phyloP scores from a whole-genome alignment of 2,113 vertebrate species.

The Zapornia atra region DNA sequence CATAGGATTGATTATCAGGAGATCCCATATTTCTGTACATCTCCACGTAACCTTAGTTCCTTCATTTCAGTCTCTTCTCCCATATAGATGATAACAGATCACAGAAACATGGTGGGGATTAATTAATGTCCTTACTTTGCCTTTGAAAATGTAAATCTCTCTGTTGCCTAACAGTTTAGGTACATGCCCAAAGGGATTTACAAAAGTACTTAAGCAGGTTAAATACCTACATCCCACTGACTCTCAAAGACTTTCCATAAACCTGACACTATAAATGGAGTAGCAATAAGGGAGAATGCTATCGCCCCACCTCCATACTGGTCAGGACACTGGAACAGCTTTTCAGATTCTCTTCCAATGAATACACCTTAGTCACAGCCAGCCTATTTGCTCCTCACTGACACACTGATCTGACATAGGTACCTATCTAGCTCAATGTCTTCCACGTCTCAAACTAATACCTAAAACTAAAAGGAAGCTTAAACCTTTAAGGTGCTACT shows the following conservation, averaged over 20 bases:
- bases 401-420: not conserved
- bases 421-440: not conserved
- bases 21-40: not conserved
- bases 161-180: slow-evolving; percentile 29
- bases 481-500: not conserved
- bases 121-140: slow-evolving; percentile 19
- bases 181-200: slow-evolving; percentile 46
- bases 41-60: not conserved
- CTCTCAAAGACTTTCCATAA: slow-evolving; percentile 16
- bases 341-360: not conserved
- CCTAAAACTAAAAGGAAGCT: not conserved
- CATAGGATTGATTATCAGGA: not conserved
- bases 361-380: not conserved
- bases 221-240: slow-evolving; percentile 25
- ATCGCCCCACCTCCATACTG: not conserved
- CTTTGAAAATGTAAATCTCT: slow-evolving; percentile 38
- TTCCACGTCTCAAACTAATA: not conserved
- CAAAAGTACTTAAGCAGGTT: slow-evolving; percentile 51
- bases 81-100: not conserved
- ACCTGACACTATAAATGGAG: not conserved
- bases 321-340: not conserved
- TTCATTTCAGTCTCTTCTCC: not conserved
- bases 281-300: not conserved
- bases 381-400: not conserved
- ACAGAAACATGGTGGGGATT: not conserved